phyloP scores from a whole-genome alignment of 2,113 vertebrate species.

The Empidonax alnorum region DNA sequence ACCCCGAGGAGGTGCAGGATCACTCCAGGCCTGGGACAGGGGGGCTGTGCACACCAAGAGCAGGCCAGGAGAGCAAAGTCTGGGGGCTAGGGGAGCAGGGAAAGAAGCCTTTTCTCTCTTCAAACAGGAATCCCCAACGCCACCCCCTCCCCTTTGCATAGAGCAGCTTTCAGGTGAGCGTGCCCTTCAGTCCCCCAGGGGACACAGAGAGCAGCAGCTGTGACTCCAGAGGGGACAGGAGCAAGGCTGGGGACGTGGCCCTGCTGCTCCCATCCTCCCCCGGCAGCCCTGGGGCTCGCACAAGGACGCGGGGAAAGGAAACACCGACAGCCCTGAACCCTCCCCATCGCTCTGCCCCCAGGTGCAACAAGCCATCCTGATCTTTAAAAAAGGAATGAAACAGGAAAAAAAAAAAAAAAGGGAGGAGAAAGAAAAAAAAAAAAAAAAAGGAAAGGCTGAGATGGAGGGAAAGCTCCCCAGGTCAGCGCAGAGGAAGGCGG shows the following conservation, averaged over 20 bases:
- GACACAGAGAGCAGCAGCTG: neutral
- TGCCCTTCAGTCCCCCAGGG: constrained; percentile 1
- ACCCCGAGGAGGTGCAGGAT: neutral
- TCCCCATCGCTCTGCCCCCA: neutral
- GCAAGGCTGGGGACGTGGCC: neutral
- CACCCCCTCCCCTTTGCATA: constrained; percentile 32
- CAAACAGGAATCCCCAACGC: neutral
- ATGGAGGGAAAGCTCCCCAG: constrained; percentile 29
- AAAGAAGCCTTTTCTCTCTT: constrained; percentile 29
- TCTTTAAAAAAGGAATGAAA: constrained; percentile 43
- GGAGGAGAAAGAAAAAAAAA: neutral
- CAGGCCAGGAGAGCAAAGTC: neutral
- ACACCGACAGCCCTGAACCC: neutral
- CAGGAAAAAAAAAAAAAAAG: neutral
- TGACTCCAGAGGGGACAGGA: neutral
- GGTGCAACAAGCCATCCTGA: constrained; percentile 30
- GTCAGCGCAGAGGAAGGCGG: constrained; percentile 38
- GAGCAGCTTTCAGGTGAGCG: neutral
- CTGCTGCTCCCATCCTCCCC: neutral
- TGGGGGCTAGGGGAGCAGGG: neutral
- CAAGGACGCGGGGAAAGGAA: neutral
- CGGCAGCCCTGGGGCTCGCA: neutral
- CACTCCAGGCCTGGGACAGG: neutral
- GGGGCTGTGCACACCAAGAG: neutral
- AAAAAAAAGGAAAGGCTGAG: neutral